Percentiles rank a stretch among this genome's conserved stretches.
These are phyloP conservation scores for Amblyraja radiata DNA, from an alignment of 2,797 vertebrate species.

Conservation along the genomic window DNA sequence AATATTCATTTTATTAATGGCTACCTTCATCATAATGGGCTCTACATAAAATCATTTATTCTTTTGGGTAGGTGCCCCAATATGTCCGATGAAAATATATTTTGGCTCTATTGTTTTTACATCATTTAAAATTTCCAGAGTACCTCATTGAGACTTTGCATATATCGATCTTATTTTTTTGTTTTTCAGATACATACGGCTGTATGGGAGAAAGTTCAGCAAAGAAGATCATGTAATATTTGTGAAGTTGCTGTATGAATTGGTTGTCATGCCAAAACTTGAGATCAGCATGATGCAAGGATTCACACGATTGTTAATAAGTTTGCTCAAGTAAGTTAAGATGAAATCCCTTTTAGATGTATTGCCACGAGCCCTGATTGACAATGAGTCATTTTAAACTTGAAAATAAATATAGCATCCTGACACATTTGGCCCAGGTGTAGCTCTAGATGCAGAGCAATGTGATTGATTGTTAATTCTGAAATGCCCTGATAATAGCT, in stretches of 20 bases:
- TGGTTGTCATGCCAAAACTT: constrained; percentile 86
- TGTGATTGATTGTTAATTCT: no score
- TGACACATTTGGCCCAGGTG: no score
- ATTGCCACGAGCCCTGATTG: background rate
- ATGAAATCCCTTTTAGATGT: background rate
- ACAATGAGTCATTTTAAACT: background rate
- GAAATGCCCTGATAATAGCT: no score
- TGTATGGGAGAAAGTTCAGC: constrained; percentile 95
- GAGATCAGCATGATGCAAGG: constrained; percentile 99
- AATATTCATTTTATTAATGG: background rate
- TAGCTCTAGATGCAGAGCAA: no score
- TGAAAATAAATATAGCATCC: no score
- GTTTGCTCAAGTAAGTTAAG: constrained; percentile 83
- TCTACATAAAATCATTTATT: background rate
- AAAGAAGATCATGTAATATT: constrained; percentile 97
- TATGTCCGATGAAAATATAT: background rate
- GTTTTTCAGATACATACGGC: constrained; percentile 77
- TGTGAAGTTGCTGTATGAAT: constrained; percentile 86
- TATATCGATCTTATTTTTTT: constrained; percentile 38
- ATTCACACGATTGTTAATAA: constrained; percentile 88
- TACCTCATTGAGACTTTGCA: background rate
- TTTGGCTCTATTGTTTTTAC: background rate
- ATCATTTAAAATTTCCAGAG: background rate
- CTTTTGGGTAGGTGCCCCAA: background rate
- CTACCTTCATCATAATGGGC: background rate